Base-by-base conservation (phyloP, 2,797 vertebrate species). In the Varecia variegata region DNA sequence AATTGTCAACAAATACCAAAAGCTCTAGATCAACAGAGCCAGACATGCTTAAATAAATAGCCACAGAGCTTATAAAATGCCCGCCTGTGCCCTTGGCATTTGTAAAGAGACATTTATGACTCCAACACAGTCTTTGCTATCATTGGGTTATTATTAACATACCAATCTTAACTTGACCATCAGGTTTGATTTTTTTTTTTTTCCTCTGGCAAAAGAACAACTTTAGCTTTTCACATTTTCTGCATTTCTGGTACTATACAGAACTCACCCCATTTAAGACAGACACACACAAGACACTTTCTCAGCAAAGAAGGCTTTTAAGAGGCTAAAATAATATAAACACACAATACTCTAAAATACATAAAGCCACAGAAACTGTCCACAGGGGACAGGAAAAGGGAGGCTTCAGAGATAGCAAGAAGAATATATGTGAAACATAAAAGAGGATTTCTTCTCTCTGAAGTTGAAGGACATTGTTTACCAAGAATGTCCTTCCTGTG, bases 1-100 rank as follows among this genome's bases (percentile, higher is more conserved):
- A 96, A 79, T 85, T 45, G 5, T 73, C 79, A 95, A 73, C 87
- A 97, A 94, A 94, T 90, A 65, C 89, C 85, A 91, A 21, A 81
- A 95, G 30, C 32, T 91, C 18, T 50, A 86, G 35, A 87, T 92
- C 56, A 70, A 90, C 30, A 70, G 71, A 92, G 23, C 79, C 92
- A 94, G 67, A 47, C 62, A 92, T 10, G 35, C 52, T 73, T 73
- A 54, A 80, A 68, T 91, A 96, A 97, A 96, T 70, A 60, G 38
- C 60, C 65, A 52, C 30, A 45, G 35, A 90, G 52, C 38, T 93
- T 20, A 13, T 93, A 68, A 80, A 76, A 17, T 93, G 62, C 96
- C 60, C 94, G 58, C 25, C 32, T 94, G 62, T 85, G 70, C 65
- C 65, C 58, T 87, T 90, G 73, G 8, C 54, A 35, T 81, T 90